Evolutionary conservation across 2,888 invertebrate species (phyloP).

Genomic region (Spisula subtruncata): DNA sequence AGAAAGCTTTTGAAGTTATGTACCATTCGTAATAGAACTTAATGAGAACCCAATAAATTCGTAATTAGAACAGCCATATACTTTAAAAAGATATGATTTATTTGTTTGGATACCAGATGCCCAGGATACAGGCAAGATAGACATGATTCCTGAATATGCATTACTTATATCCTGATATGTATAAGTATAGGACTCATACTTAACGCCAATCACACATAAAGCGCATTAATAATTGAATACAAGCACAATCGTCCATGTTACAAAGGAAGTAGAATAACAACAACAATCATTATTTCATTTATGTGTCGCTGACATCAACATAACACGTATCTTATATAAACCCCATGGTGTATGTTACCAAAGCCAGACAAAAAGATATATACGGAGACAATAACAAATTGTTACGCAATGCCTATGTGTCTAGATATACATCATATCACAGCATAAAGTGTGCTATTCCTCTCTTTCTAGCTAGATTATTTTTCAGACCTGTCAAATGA

Average conservation of each 20-base stretch:
- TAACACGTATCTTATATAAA: background rate
- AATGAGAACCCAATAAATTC: background rate
- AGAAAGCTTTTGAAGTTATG: background rate
- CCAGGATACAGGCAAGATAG: background rate
- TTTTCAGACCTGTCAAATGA: slow-evolving; percentile 2
- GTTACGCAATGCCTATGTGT: background rate
- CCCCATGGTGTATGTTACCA: background rate
- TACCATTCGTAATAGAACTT: background rate
- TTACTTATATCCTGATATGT: no score
- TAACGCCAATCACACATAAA: no score
- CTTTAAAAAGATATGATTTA: no score
- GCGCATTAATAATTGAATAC: no score
- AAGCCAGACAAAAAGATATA: background rate
- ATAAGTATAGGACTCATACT: background rate
- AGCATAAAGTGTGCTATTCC: background rate
- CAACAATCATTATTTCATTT: background rate
- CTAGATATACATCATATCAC: background rate
- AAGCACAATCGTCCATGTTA: no score
- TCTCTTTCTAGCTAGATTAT: background rate
- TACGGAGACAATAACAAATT: background rate
- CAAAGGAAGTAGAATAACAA: no score
- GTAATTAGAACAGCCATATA: background rate
- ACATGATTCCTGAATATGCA: no score
- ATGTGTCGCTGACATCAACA: background rate
- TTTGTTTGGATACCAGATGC: no score